phyloP scores from a whole-genome alignment of 1,140 invertebrate species.

The Drosophila kohkoa region DNA sequence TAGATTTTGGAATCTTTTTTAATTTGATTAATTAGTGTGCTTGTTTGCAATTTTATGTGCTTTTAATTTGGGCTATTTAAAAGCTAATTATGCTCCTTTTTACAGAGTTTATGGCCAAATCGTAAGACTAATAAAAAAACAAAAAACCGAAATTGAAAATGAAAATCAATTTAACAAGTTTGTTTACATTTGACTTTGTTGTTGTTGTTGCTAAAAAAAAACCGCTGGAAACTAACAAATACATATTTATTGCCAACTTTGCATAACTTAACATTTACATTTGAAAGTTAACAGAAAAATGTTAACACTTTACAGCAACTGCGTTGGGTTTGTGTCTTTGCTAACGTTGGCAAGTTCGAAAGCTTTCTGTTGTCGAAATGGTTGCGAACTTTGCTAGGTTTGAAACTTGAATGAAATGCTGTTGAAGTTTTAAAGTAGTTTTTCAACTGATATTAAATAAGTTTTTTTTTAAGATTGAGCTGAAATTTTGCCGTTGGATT shows the following conservation, averaged over 20 bases:
- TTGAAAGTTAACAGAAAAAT: constrained; percentile 12
- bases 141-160: not conserved
- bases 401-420: not conserved
- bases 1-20: constrained; percentile 26
- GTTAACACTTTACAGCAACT: constrained; percentile 11
- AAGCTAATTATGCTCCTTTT: constrained; percentile 23
- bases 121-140: constrained; percentile 56
- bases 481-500: not conserved
- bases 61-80: constrained; percentile 23
- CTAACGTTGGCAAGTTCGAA: constrained; percentile 7
- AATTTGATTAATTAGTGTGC: constrained; percentile 39
- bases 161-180: constrained; percentile 27
- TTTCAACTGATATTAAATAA: constrained; percentile 6
- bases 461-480: not conserved
- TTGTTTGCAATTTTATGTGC: constrained; percentile 22
- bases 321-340: constrained; percentile 13
- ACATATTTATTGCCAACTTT: constrained; percentile 1
- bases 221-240: constrained; percentile 15
- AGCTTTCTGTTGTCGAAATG: constrained; percentile 24
- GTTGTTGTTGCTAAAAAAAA: constrained; percentile 29
- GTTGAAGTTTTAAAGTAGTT: no score
- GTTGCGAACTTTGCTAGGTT: not conserved
- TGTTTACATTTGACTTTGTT: constrained; percentile 16
- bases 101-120: constrained; percentile 9
- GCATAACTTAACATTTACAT: constrained; percentile 11